Evolutionary conservation across 2,888 invertebrate genomes (phyloP).

Genomic region (Halocaridina rubra): DNA sequence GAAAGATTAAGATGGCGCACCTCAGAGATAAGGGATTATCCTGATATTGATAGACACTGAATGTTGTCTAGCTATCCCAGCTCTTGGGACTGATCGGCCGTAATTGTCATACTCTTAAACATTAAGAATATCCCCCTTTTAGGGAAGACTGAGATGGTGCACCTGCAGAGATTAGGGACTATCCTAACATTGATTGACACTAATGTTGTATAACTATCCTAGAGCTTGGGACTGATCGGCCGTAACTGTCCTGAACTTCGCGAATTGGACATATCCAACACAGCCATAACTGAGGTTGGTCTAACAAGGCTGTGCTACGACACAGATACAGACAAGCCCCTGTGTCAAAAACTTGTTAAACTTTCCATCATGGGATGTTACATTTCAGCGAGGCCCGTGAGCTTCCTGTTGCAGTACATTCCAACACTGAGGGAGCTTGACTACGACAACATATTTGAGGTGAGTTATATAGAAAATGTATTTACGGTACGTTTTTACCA

Average conservation of each 20-base stretch:
- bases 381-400: conserved; percentile 66
- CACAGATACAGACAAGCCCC: background rate
- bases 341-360: conserved; percentile 65
- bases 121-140: too few relatives aligned
- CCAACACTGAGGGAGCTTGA: conserved; percentile 67
- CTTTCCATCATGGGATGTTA: conserved; percentile 66
- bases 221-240: conserved; percentile 67
- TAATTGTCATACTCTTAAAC: too few relatives aligned
- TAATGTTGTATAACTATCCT: too few relatives aligned
- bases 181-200: too few relatives aligned
- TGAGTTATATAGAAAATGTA: too few relatives aligned
- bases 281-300: conserved; percentile 67
- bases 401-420: conserved; percentile 66
- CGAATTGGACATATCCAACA: conserved; percentile 66
- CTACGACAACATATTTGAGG: conserved; percentile 68
- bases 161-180: too few relatives aligned
- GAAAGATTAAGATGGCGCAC: too few relatives aligned
- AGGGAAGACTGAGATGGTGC: too few relatives aligned
- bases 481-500: background rate
- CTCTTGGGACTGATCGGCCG: too few relatives aligned
- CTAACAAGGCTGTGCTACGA: conserved; percentile 65
- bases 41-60: too few relatives aligned
- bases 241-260: conserved; percentile 66
- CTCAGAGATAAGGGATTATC: too few relatives aligned
- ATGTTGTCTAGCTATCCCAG: too few relatives aligned